phyloP scores from a whole-genome alignment of 1,140 invertebrate species.

The Aphaenogaster rudis region DNA sequence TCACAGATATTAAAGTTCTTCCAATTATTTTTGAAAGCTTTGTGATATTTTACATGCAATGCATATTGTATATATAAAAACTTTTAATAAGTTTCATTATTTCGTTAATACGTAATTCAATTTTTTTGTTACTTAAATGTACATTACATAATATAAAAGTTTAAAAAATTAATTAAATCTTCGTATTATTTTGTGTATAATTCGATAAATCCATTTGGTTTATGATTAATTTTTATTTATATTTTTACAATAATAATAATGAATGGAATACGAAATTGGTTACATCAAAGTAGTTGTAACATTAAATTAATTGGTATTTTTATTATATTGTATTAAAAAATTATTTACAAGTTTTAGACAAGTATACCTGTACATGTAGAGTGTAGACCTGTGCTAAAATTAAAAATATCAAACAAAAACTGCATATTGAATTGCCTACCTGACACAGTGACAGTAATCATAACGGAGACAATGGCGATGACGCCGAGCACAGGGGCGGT shows the following conservation, averaged over 20 bases:
- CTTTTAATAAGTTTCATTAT: neutral
- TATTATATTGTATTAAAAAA: neutral
- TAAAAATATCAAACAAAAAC: neutral
- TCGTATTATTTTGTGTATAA: neutral
- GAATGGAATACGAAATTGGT: neutral
- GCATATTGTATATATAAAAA: neutral
- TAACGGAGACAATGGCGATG: conserved; percentile 82
- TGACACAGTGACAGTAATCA: conserved; percentile 78
- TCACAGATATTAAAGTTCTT: neutral
- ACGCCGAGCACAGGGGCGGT: conserved; percentile 81
- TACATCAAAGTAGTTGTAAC: neutral
- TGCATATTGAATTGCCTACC: conserved; percentile 68
- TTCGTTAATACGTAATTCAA: neutral
- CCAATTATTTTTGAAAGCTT: neutral
- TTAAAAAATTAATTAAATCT: neutral
- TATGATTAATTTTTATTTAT: neutral
- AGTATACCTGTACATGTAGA: too few species aligned
- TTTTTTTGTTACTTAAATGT: neutral
- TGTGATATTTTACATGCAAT: neutral
- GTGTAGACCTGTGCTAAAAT: neutral
- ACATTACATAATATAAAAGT: neutral
- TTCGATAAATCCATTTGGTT: neutral
- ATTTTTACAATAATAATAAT: neutral
- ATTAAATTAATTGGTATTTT: neutral
- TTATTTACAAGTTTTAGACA: neutral